These are phyloP conservation scores for Aptenodytes forsteri DNA, from an alignment of 2,113 vertebrate genomes.

Conservation along the genomic window DNA sequence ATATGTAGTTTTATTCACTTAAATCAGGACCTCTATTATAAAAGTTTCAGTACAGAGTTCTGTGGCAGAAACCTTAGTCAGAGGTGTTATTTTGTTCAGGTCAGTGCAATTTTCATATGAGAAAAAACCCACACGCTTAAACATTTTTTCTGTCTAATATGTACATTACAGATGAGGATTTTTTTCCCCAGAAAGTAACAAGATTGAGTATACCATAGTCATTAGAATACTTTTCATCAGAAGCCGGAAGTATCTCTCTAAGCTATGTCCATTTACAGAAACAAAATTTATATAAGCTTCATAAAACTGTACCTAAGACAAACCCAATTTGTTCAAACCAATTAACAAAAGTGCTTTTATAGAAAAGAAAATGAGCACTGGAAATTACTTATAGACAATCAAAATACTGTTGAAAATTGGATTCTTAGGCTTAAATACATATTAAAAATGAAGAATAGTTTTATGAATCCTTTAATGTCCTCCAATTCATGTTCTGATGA, in stretches of 20 bases:
- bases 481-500: not conserved
- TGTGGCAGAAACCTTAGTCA: not conserved
- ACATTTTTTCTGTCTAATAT: not conserved
- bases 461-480: not conserved
- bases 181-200: not conserved
- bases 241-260: not conserved
- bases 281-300: not conserved
- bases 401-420: not conserved
- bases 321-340: not conserved
- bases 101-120: not conserved
- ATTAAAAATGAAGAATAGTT: not conserved
- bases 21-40: not conserved
- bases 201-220: not conserved
- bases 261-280: not conserved
- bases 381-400: not conserved
- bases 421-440: not conserved
- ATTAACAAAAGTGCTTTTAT: not conserved
- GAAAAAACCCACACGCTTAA: not conserved
- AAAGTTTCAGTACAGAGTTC: not conserved
- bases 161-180: not conserved
- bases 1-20: not conserved
- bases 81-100: not conserved
- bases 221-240: not conserved
- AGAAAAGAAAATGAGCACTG: not conserved
- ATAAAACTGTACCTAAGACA: not conserved